Evolutionary conservation across 2,113 vertebrate species (phyloP).

Genomic region (Pipa parva): DNA sequence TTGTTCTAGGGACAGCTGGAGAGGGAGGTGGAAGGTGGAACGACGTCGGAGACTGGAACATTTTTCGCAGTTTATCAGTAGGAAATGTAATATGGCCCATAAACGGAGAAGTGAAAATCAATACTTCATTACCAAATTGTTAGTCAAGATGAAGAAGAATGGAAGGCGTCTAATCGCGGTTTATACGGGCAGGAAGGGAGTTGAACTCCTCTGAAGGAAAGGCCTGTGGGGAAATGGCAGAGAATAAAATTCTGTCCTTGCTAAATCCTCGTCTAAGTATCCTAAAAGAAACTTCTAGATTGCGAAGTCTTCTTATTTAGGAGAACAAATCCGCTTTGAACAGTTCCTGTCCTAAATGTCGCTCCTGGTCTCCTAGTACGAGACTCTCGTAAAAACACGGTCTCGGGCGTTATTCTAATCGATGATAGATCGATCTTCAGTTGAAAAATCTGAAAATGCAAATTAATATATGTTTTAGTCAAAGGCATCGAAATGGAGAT

Average conservation of each 20-base stretch:
- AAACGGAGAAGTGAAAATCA: constrained; percentile 98
- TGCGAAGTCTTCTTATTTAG: too few relatives aligned
- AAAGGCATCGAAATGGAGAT: too few relatives aligned
- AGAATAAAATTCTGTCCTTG: background rate
- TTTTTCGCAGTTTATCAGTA: constrained; percentile 94
- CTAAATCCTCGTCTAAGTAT: background rate
- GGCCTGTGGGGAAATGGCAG: constrained; percentile 28
- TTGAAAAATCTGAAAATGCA: too few relatives aligned
- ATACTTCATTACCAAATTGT: constrained; percentile 99
- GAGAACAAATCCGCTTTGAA: too few relatives aligned
- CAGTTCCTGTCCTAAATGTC: too few relatives aligned
- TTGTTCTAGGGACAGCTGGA: constrained; percentile 52
- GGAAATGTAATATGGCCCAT: constrained; percentile 97
- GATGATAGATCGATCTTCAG: too few relatives aligned
- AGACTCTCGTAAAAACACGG: too few relatives aligned
- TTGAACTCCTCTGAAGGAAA: constrained; percentile 79
- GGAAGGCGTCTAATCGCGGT: constrained; percentile 80
- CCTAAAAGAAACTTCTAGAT: too few relatives aligned
- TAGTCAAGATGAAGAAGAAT: constrained; percentile 95
- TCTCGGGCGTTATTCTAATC: too few relatives aligned
- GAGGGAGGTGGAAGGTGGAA: too few relatives aligned
- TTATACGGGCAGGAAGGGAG: constrained; percentile 76
- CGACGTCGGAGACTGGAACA: constrained; percentile 80
- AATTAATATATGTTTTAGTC: too few relatives aligned
- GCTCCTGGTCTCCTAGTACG: too few relatives aligned